Conservation (phyloP, 2,113 vertebrate genomes). For the Cairina moschata region DNA sequence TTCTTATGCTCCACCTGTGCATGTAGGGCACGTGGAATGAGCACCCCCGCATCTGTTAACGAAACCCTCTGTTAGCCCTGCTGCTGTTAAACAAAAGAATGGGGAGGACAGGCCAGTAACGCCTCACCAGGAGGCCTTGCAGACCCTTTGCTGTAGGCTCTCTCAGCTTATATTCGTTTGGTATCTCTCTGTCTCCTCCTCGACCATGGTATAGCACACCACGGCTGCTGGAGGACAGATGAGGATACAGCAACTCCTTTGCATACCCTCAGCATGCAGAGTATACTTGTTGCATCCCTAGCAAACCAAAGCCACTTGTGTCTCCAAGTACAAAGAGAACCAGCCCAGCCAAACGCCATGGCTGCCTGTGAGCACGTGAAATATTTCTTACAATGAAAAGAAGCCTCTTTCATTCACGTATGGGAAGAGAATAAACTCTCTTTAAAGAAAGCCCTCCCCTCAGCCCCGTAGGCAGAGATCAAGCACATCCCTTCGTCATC, state of each 20-base stretch:
- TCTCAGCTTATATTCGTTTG: not conserved
- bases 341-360: not conserved
- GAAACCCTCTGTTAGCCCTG: not conserved
- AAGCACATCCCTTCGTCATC: not conserved
- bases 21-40: rapidly evolving
- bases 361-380: not conserved
- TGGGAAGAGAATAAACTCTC: not conserved
- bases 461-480: not conserved
- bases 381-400: not conserved
- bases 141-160: not conserved
- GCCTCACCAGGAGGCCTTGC: not conserved
- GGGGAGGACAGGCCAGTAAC: not conserved
- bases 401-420: not conserved
- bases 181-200: not conserved
- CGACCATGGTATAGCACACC: not conserved
- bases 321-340: not conserved
- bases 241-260: not conserved
- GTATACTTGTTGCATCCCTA: not conserved
- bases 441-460: not conserved
- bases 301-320: not conserved
- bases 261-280: not conserved
- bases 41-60: not conserved
- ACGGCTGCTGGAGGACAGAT: not conserved
- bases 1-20: not conserved
- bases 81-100: not conserved